phyloP scores from a whole-genome alignment of 1,140 invertebrate species.

The Zaprionus taronus region DNA sequence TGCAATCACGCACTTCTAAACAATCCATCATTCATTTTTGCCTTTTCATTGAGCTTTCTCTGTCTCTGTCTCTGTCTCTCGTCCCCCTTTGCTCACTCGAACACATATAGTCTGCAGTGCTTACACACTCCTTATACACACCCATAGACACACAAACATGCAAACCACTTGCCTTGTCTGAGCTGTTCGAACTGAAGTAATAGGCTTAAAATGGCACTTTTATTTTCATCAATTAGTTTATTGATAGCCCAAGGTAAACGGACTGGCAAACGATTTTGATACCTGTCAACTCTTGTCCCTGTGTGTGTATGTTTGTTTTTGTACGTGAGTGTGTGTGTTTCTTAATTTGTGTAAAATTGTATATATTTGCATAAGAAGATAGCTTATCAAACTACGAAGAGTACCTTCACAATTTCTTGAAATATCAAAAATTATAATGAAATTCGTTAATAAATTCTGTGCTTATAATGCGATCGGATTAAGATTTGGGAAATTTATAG shows the following conservation, averaged over 20 bases:
- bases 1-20: conserved; percentile 4
- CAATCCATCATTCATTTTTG: conserved; percentile 28
- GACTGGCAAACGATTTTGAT: conserved; percentile 5
- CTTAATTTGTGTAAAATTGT: neutral
- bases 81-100: neutral
- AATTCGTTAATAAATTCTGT: too few relatives aligned
- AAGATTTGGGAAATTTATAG: too few relatives aligned
- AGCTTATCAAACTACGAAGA: neutral
- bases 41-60: conserved; percentile 10
- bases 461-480: too few relatives aligned
- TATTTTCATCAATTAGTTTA: conserved; percentile 44
- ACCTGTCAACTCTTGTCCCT: neutral
- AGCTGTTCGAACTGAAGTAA: conserved; percentile 8
- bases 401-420: too few relatives aligned
- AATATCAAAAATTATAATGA: too few relatives aligned
- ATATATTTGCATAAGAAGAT: neutral
- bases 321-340: conserved; percentile 1
- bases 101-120: conserved; percentile 1
- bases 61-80: neutral
- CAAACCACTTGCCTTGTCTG: neutral
- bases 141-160: neutral
- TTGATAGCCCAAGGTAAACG: conserved; percentile 18
- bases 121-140: conserved; percentile 1
- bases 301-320: neutral
- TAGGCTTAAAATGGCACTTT: conserved; percentile 42